Base-by-base conservation (phyloP, 2,113 vertebrate genomes). In the Vireo altiloquus region DNA sequence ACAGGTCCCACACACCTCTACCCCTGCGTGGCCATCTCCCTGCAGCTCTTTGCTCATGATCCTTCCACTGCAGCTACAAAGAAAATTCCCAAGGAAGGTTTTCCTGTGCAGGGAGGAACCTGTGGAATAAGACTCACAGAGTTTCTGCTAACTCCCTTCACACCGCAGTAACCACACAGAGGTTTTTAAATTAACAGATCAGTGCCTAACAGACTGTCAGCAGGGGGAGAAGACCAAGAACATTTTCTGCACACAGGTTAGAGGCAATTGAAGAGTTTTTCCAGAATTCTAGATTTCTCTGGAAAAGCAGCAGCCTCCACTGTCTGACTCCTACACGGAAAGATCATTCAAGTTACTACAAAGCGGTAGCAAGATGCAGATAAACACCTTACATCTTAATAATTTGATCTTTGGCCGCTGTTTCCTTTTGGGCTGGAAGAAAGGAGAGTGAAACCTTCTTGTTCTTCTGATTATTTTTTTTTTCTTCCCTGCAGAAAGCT, bases 51-150 rank as follows among this genome's bases (percentile, higher is more conserved):
- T 71, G 22, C 9, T 59, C 39, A 3, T 3, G 4, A 31, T 19
- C 8, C 24, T 85, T 60, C 3, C 1, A 25, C 3, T 63, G 28
- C 15, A 56, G 4, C 12, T 39, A 37, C 2, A 2, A 50, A 60
- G 21, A 54, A 68, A 52, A 44, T 33, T 37, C 39, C 21, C 16
- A 21, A 70, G 14, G 20, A 49, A 54, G 5, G 23, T 23, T 63
- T 70, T 71, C 16, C 42, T 59, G 22, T 23, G 33, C 27, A 1
- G 30, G 17, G 44, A 82, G 25, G 16, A 44, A 23, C 14, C 10
- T 8, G 5, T 1, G 4, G 37, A 59, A 49, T 19, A 57, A 56
- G 12, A 49, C 16, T 11, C 2, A 1, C 23, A 39, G 4, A 20
- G 17, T n/a, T 77, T 82, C 49, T 82, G 24, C 46, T 74, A 2